Base-by-base conservation (phyloP, 2,888 invertebrate species). In the Spisula solida region DNA sequence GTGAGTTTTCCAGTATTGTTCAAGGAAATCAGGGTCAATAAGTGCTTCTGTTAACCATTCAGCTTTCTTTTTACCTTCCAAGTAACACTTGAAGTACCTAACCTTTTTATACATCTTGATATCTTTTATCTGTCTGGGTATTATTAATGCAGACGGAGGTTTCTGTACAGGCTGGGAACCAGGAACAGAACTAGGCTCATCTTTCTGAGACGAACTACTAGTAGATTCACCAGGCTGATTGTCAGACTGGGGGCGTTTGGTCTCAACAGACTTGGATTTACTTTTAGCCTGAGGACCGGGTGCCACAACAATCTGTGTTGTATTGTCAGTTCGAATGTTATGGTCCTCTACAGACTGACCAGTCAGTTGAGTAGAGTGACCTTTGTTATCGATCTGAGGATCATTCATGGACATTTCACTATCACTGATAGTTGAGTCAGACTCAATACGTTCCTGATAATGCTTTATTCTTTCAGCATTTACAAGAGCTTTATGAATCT, bases 391-490 rank as follows among this genome's bases (percentile, higher is more conserved):
- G 25, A n/a, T 25, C 75, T 51, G 55, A 47, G n/a, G 55, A 55
- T 81, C 29, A 29, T 12, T n/a, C 41, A 16, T 14, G 51, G 55
- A 55, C 48, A 48, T 6, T 81, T 48, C 51, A 47, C 1, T 48
- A 48, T 47, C 16, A 48, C 25, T 6, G 25, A 6, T 8, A n/a
- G 56, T n/a, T 34, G 31, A 29, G n/a, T 56, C 56, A 56, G 56
- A 18, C 18, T 55, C 18, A 34, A 48, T 31, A 41, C 48, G 66
- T 51, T 89, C 56, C 41, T 87, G 79, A 82, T 78, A 89, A 34
- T 34, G 83, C 48, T 91, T 91, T 48, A 91, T 70, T 34, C 86
- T 82, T 14, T 25, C 25, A 51, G 91, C 89, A 88, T 87, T 80
- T 12, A 55, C 81, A 55, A 51, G 48, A 48, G 25, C n/a, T 25